Base-by-base conservation (phyloP, 2,797 vertebrate genomes). In the Apogon hyalosoma region DNA sequence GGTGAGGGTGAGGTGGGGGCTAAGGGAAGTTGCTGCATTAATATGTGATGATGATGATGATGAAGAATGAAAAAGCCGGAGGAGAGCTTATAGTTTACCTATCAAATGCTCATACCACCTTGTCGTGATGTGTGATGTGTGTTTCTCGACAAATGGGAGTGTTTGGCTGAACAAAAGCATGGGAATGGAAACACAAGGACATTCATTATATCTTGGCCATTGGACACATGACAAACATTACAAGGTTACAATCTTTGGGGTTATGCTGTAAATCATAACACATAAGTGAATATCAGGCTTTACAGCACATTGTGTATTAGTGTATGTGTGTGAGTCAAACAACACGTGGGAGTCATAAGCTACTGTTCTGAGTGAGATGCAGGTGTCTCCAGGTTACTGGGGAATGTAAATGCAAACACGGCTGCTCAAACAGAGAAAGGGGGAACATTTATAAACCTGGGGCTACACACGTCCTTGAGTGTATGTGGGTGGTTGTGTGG, bases 321-420 rank as follows among this genome's bases (percentile, higher is more conserved):
- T 45, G 48, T 50, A 24, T 58, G 62, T 41, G n/a, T 67, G 46
- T 52, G 43, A 10, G 19, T 51, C 33, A 38, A 45, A 49, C 59
- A 85, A 65, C 48, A 60, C 73, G 77, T 81, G 75, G 73, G 79
- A 73, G 78, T 61, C 67, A 45, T 62, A 63, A 31, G 64, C 41
- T 69, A 2, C 58, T 54, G 53, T 48, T 69, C 46, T 45, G 60
- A 49, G 52, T 33, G 55, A 86, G 79, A 83, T 85, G 74, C 72
- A 87, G 80, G 77, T 84, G 93, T 93, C 87, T 92, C 94, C 83
- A 90, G 87, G 92, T 88, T 86, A 92, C 90, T 82, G 68, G 47
- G 79, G 85, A 93, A 92, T 92, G 90, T 83, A 80, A 90, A 90
- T 72, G 88, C 77, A 83, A 83, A 79, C 79, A 77, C 70, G 73